phyloP scores from a whole-genome alignment of 2,113 vertebrate species.

The Pterocles orientalis region DNA sequence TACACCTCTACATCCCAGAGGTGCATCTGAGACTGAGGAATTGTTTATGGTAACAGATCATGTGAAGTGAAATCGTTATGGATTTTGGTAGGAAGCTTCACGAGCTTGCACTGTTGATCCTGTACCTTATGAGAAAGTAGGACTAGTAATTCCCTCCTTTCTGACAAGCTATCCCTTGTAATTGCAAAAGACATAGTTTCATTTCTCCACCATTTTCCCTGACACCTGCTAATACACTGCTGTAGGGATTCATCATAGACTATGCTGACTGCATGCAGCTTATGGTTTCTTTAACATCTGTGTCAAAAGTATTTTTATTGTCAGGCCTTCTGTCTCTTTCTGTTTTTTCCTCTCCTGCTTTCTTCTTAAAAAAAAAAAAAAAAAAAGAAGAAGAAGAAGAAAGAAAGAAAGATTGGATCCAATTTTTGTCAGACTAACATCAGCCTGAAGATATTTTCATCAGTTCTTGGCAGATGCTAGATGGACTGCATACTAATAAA shows the following conservation, averaged over 20 bases:
- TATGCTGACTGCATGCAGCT: neutral
- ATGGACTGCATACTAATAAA: constrained; percentile 11
- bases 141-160: neutral
- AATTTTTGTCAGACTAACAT: neutral
- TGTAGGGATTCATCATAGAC: neutral
- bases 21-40: neutral
- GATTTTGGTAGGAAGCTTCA: neutral
- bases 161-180: neutral
- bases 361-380: neutral
- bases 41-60: neutral
- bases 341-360: neutral
- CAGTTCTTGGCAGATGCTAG: constrained; percentile 38
- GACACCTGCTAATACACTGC: neutral
- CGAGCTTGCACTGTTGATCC: neutral
- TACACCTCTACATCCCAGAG: neutral
- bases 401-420: neutral
- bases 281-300: neutral
- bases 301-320: neutral
- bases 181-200: neutral
- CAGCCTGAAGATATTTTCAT: constrained; percentile 60
- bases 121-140: neutral
- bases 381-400: neutral
- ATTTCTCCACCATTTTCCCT: neutral
- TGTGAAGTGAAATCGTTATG: neutral
- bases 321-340: neutral